Evolutionary conservation across 2,797 vertebrate species (phyloP).

Genomic region (Myotis myotis): DNA sequence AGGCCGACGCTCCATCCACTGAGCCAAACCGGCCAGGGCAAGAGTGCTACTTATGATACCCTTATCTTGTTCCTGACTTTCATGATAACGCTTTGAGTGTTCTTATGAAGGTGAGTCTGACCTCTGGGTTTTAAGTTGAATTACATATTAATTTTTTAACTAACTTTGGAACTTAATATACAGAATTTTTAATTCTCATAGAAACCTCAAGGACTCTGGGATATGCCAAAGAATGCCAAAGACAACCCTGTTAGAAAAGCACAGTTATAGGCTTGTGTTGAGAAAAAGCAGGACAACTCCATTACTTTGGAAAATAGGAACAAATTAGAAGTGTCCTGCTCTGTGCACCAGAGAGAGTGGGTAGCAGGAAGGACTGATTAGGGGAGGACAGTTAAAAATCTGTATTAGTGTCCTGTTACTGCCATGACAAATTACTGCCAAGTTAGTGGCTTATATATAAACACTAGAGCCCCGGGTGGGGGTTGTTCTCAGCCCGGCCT

Average conservation of each 20-base stretch:
- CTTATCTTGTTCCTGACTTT: background rate
- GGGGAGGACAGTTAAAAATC: background rate
- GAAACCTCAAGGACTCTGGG: background rate
- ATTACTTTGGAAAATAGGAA: background rate
- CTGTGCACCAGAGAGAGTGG: background rate
- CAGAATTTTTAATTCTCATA: background rate
- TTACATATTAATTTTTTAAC: background rate
- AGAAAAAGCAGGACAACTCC: background rate
- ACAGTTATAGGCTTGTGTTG: background rate
- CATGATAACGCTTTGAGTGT: background rate
- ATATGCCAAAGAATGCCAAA: background rate
- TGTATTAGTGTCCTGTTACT: background rate
- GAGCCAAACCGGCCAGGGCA: background rate
- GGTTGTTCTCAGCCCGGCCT: too few relatives aligned
- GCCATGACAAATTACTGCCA: background rate
- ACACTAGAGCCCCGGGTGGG: too few relatives aligned
- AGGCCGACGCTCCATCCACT: too few relatives aligned
- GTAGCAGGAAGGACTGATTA: background rate
- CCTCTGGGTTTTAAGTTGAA: background rate
- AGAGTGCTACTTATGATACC: background rate
- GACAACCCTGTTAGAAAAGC: background rate
- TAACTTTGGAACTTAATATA: slow-evolving; percentile 7
- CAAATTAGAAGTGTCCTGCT: background rate
- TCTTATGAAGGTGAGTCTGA: background rate
- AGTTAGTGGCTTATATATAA: background rate